Evolutionary conservation across 2,888 invertebrate species (phyloP), one percentile per base, ranked within the genome.

Genomic region (Physocephala rufipes): DNA sequence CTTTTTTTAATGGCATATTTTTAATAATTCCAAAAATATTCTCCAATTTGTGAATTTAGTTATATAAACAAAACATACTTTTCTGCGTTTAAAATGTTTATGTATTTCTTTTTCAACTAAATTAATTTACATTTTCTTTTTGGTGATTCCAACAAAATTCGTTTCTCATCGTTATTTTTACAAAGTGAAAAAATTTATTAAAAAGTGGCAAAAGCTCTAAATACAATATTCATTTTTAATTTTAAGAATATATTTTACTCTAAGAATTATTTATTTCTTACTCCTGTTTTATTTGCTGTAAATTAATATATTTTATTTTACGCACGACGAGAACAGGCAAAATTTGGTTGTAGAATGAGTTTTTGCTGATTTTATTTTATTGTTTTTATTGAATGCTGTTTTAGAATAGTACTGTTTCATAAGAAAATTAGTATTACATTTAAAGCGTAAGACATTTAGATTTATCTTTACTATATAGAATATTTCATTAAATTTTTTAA

Each of bases 171-270:
- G 49, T 62, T 68, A 68, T 47, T 30, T n/a, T 68, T 68, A 68
- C 68, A 68, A 58, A 12, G 68, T 68, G 68, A 61, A 68, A 68
- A n/a, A 68, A 24, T 49, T 73, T 75, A 75, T 73, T 76, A 75
- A 75, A 76, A 76, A 75, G 75, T 76, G 75, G 76, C 75, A 76
- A 76, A 76, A 76, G 76, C 76, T 74, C 74, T 73, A 76, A 76
- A 76, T 75, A 74, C 74, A 61, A 68, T 62, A 30, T 67, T 68
- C 21, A 62, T 68, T 45, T 58, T 36, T 24, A 43, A 26, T 67
- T 55, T 43, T 58, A 30, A 24, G 30, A 19, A 15, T 65, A 36
- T 36, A 36, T 28, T 70, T 15, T 62, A n/a, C n/a, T n/a, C n/a
- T n/a, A n/a, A 69, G 66, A 69, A 30, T 66, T 70, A 66, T 73